Percentiles rank a stretch among this genome's conserved stretches.
These are phyloP conservation scores for Cylas formicarius DNA, from an alignment of 1,140 invertebrate genomes.

Conservation along the genomic window DNA sequence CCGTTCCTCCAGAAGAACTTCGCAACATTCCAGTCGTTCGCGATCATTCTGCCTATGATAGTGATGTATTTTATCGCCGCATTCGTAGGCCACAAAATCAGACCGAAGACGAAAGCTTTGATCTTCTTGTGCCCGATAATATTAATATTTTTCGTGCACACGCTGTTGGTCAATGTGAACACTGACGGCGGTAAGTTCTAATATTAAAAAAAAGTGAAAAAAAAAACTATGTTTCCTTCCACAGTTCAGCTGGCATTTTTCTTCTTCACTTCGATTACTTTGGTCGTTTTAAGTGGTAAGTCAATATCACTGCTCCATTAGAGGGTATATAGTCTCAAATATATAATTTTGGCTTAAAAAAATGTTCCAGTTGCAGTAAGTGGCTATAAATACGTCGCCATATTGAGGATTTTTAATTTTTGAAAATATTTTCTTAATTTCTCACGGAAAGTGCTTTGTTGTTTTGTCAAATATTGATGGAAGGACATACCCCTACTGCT, in stretches of 20 bases:
- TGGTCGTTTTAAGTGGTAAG: slow-evolving; percentile 10
- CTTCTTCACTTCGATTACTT: slow-evolving; percentile 3
- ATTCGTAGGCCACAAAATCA: slow-evolving; percentile 14
- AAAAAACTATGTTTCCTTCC: slow-evolving; percentile 7
- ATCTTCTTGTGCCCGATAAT: slow-evolving; percentile 5
- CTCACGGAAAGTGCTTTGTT: too few relatives aligned
- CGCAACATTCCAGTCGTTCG: slow-evolving; percentile 5
- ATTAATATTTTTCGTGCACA: slow-evolving; percentile 2
- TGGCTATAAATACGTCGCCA: too few relatives aligned
- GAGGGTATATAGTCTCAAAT: too few relatives aligned
- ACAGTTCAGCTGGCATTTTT: slow-evolving; percentile 20
- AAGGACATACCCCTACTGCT: too few relatives aligned
- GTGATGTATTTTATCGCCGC: slow-evolving; percentile 9
- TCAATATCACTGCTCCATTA: too few relatives aligned
- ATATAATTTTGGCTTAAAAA: too few relatives aligned
- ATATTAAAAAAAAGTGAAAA: neutral
- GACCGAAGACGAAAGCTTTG: slow-evolving; percentile 9
- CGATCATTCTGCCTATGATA: slow-evolving; percentile 4
- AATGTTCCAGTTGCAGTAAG: too few relatives aligned
- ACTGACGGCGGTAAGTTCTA: slow-evolving; percentile 20
- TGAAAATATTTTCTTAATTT: too few relatives aligned
- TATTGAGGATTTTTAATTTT: too few relatives aligned
- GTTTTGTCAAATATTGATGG: too few relatives aligned
- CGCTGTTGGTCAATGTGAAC: slow-evolving; percentile 14
- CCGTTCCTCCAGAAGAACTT: slow-evolving; percentile 17